Conservation (phyloP, 2,797 vertebrate genomes). For the Manis pentadactyla region DNA sequence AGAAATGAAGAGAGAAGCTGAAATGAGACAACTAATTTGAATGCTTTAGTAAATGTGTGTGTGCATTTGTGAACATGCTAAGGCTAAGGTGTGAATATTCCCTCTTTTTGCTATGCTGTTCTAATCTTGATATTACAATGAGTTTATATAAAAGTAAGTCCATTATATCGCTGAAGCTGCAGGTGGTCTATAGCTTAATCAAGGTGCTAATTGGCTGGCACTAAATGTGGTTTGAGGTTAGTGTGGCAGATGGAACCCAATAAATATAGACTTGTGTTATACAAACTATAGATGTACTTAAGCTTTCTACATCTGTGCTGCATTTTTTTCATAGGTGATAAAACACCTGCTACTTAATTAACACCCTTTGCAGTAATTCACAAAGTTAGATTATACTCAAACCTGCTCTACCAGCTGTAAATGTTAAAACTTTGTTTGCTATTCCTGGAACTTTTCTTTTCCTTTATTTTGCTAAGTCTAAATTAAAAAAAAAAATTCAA, state of each 20-base stretch:
- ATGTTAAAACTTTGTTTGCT: conserved; percentile 65
- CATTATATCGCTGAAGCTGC: conserved; percentile 57
- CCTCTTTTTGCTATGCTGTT: background rate
- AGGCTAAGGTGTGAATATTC: background rate
- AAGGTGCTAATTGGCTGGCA: conserved; percentile 81
- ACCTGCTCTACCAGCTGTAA: conserved; percentile 59
- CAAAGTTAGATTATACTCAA: conserved; percentile 68
- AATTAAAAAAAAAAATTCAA: conserved; percentile 7
- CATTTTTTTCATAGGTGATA: conserved; percentile 75
- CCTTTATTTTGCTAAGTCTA: conserved; percentile 19
- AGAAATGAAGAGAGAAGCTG: background rate
- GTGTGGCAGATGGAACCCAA: conserved; percentile 72
- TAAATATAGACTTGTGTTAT: conserved; percentile 75
- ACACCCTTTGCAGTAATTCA: conserved; percentile 77
- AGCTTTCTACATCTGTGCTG: conserved; percentile 79
- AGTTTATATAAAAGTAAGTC: conserved; percentile 57
- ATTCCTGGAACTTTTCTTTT: conserved; percentile 44
- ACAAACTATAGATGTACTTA: conserved; percentile 80
- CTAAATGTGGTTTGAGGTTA: conserved; percentile 76
- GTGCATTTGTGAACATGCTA: background rate
- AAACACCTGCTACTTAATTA: conserved; percentile 82
- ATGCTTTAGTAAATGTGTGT: background rate
- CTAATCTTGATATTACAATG: conserved; percentile 50
- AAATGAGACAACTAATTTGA: background rate
- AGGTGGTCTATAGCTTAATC: conserved; percentile 76